phyloP scores from a whole-genome alignment of 1,140 invertebrate genomes.

The Limonius californicus region DNA sequence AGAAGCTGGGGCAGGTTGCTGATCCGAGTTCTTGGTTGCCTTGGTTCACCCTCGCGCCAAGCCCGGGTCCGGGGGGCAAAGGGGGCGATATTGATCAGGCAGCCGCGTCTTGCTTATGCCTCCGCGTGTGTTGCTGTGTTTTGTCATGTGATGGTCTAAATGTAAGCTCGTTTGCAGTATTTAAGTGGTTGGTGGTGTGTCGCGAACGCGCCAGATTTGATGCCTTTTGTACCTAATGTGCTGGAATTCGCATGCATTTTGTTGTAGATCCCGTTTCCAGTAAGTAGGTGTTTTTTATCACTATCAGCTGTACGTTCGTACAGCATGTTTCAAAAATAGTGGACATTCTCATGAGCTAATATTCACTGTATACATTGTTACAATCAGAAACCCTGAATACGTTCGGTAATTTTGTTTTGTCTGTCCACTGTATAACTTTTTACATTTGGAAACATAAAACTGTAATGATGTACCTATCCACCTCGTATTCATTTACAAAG shows the following conservation, averaged over 20 bases:
- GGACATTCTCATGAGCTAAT: too few relatives aligned
- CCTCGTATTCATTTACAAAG: too few relatives aligned
- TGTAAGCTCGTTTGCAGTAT: constrained; percentile 9
- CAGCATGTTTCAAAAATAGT: too few relatives aligned
- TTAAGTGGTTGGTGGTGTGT: constrained; percentile 11
- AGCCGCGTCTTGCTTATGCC: constrained; percentile 1
- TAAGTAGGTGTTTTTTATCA: too few relatives aligned
- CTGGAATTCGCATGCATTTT: background rate
- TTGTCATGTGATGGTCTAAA: constrained; percentile 10
- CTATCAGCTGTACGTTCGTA: too few relatives aligned
- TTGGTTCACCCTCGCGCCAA: constrained; percentile 3
- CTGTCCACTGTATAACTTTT: too few relatives aligned
- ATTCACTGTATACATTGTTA: too few relatives aligned
- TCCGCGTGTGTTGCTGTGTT: constrained; percentile 10
- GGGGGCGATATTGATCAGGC: constrained; percentile 3
- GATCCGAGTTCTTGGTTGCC: constrained; percentile 5
- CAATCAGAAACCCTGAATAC: too few relatives aligned
- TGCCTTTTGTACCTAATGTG: background rate
- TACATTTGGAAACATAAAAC: too few relatives aligned
- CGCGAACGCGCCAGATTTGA: background rate
- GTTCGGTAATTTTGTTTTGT: too few relatives aligned
- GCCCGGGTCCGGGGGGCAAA: background rate
- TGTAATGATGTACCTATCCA: too few relatives aligned
- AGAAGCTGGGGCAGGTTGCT: background rate
- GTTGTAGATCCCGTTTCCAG: background rate